These are phyloP conservation scores for Trinectes maculatus DNA, from an alignment of 2,113 vertebrate species.

Conservation along the genomic window DNA sequence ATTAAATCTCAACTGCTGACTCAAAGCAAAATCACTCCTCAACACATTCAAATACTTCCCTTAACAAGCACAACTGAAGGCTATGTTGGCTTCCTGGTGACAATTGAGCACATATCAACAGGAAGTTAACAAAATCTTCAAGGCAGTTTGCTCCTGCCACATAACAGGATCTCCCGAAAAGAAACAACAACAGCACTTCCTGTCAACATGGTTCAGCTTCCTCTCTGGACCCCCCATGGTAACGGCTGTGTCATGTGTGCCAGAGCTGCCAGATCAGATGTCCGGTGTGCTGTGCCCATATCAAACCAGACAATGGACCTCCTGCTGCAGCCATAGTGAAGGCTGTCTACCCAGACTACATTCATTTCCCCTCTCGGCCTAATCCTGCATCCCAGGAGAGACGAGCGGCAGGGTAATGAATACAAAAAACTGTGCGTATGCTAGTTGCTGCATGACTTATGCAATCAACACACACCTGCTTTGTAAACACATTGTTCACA, in stretches of 20 bases:
- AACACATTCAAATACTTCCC: slow-evolving; percentile 31
- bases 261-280: slow-evolving; percentile 70
- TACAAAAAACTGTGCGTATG: slow-evolving; percentile 68
- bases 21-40: slow-evolving; percentile 36
- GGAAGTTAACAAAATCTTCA: slow-evolving; percentile 35
- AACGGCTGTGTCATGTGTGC: slow-evolving; percentile 52
- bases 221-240: slow-evolving; percentile 19
- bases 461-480: background rate
- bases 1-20: background rate
- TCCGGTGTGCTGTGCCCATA: slow-evolving; percentile 57
- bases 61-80: background rate
- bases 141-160: background rate
- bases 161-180: slow-evolving; percentile 19
- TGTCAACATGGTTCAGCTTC: slow-evolving; percentile 49
- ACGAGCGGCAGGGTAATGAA: slow-evolving; percentile 65
- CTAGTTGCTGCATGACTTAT: slow-evolving; percentile 9
- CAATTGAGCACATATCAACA: slow-evolving; percentile 19
- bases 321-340: slow-evolving; percentile 65
- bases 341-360: slow-evolving; percentile 51
- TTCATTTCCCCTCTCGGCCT: slow-evolving; percentile 71
- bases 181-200: slow-evolving; percentile 46
- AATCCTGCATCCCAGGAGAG: slow-evolving; percentile 75
- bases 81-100: slow-evolving; percentile 26
- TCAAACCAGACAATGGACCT: slow-evolving; percentile 73
- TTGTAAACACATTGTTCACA: slow-evolving; percentile 1